Conservation (phyloP, 2,113 vertebrate species). For the Ammospiza nelsoni region DNA sequence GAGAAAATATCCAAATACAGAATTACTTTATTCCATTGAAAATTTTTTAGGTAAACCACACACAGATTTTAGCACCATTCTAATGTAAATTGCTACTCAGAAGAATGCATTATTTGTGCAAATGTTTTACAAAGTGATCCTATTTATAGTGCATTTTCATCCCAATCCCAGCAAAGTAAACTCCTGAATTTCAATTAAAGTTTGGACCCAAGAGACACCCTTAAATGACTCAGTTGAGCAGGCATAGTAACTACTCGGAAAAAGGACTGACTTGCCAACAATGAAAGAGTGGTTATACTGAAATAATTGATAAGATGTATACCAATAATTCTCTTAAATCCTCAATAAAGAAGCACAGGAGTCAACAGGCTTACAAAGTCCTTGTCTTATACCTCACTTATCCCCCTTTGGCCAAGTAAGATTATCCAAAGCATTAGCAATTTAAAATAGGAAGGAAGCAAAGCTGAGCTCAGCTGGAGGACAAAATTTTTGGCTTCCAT, state of each 20-base stretch:
- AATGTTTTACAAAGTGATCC: background rate
- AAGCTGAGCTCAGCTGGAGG: background rate
- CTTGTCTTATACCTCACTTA: background rate
- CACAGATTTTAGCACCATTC: background rate
- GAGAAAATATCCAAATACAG: background rate
- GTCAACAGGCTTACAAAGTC: background rate
- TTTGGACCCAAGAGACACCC: background rate
- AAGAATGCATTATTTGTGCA: background rate
- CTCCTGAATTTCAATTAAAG: background rate
- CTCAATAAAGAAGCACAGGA: background rate
- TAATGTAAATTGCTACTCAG: background rate
- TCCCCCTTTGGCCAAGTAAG: background rate
- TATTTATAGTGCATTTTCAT: background rate
- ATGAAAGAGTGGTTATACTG: background rate
- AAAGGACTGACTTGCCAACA: background rate
- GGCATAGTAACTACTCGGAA: background rate
- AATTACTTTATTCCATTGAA: background rate
- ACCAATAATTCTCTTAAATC: background rate
- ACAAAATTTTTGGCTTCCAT: background rate
- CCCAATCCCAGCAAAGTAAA: background rate
- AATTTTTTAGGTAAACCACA: background rate
- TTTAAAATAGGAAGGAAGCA: background rate
- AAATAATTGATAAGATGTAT: background rate
- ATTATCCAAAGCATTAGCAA: background rate
- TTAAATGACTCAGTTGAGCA: background rate